These are phyloP conservation scores for Adela reaumurella DNA, from an alignment of 2,888 invertebrate genomes.

Conservation along the genomic window DNA sequence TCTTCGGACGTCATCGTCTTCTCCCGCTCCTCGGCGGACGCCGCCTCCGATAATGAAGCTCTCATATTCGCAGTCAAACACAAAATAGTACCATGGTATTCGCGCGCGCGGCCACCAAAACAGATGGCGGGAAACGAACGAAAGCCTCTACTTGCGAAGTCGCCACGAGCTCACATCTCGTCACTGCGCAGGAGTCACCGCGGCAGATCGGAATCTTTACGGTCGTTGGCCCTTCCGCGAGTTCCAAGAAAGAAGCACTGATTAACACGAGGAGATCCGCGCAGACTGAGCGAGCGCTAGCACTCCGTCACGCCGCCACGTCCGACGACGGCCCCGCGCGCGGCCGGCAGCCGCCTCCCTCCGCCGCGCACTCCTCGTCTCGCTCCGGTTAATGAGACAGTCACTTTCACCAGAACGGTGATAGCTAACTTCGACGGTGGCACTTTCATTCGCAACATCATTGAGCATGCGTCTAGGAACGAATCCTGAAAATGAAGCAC, in stretches of 20 bases:
- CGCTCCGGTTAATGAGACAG: background rate
- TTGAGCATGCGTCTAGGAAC: no score
- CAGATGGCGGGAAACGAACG: no score
- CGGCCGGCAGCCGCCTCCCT: background rate
- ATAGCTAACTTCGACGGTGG: background rate
- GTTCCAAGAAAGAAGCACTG: background rate
- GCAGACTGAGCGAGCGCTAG: background rate
- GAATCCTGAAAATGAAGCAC: no score
- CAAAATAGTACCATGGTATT: background rate
- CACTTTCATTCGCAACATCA: no score
- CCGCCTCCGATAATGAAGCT: slow-evolving; percentile 2
- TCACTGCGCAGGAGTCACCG: no score
- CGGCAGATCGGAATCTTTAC: no score
- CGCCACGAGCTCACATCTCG: no score
- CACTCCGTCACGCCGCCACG: background rate
- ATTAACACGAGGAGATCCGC: background rate
- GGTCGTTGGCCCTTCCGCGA: no score
- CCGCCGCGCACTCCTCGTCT: background rate
- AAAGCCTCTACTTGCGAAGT: no score
- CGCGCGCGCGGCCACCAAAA: no score
- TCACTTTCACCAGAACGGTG: background rate
- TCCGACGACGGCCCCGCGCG: no score
- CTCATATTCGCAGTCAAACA: background rate
- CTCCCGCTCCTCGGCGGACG: slow-evolving; percentile 15
- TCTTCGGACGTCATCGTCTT: slow-evolving; percentile 13